Conservation (phyloP, 2,113 vertebrate species). For the Gadus chalcogrammus region DNA sequence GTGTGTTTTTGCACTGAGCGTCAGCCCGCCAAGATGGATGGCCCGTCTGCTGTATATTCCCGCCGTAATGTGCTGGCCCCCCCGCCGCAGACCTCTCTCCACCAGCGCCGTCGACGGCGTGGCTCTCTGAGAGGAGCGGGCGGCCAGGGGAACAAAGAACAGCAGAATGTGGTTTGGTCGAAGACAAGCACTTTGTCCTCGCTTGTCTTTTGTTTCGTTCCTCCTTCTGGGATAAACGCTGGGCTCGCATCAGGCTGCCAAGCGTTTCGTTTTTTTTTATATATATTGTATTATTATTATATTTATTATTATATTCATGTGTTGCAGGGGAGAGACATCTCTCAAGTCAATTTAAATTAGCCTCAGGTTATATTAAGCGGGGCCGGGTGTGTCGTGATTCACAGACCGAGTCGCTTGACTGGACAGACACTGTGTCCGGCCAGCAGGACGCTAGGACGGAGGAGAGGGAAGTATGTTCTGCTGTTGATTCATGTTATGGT, state of each 20-base stretch:
- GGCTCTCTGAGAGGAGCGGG: no score
- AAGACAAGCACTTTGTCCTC: no score
- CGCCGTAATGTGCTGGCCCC: slow-evolving; percentile 45
- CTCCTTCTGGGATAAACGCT: neutral
- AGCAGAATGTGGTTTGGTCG: no score
- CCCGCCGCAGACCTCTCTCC: neutral
- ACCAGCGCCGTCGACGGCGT: no score
- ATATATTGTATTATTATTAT: neutral
- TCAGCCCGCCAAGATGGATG: slow-evolving; percentile 36
- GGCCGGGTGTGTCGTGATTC: slow-evolving; percentile 24
- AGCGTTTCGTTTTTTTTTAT: slow-evolving; percentile 24
- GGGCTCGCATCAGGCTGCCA: slow-evolving; percentile 50
- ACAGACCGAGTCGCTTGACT: slow-evolving; percentile 52
- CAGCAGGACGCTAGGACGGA: slow-evolving; percentile 52
- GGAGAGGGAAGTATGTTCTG: slow-evolving; percentile 57
- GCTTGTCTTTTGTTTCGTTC: slow-evolving; percentile 38
- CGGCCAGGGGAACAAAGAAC: no score
- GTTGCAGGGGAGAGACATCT: slow-evolving; percentile 33
- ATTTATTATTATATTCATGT: no score
- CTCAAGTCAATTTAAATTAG: slow-evolving; percentile 66
- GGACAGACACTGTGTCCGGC: slow-evolving; percentile 54
- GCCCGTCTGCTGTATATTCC: slow-evolving; percentile 24
- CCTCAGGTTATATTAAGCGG: slow-evolving; percentile 58
- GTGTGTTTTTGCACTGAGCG: slow-evolving; percentile 48
- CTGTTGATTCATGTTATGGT: slow-evolving; percentile 72